Evolutionary conservation across 2,888 invertebrate species (phyloP), one percentile per base, ranked within the genome.

Genomic region (Aporophyla nigra): DNA sequence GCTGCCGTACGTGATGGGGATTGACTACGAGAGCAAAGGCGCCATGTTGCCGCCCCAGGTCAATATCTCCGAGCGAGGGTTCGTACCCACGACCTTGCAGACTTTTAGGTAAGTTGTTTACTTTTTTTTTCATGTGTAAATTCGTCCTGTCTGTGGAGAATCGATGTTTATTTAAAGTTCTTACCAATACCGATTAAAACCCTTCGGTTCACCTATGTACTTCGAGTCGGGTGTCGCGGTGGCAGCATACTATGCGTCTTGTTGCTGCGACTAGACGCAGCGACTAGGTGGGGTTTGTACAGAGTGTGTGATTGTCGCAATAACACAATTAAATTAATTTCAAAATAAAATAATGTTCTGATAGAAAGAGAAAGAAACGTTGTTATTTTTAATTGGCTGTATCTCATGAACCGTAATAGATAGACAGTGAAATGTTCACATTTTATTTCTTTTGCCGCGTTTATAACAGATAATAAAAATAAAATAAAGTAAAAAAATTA

Each of bases 21-120:
- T 98, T 91, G 98, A 98, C 93, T 98, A 98, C 93, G 98, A 98
- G 93, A 98, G 98, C 91, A 97, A 98, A 84, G 98, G 98, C 90
- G 98, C 98, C 87, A 97, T 99, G 97, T 95, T 97, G 89, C 97
- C 98, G 86, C 99, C 99, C 21, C 97, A 98, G 91, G 97, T 99
- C 91, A 99, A 98, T 96, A 98, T 99, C 90, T 98, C 98, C 72
- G 97, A 98, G 89, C 97, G 97, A 87, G 99, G 99, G 67, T 97
- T 97, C 90, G 98, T 99, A 83, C 99, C 99, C 72, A 97, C 97
- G 85, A 97, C 97, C 87, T 97, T 98, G 89, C 98, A 98, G 94
- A 98, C 98, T 85, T 98, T 98, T 95, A 97, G 97, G 97, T 97
- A 92, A 93, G 93, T 43, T 24, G 16, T 58, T 19, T n/a, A 51